A percentile compares a stretch with the other conserved stretches of the same genome.
phyloP scores from a whole-genome alignment of 2,797 vertebrate genomes.

The Periophthalmus magnuspinnatus region DNA sequence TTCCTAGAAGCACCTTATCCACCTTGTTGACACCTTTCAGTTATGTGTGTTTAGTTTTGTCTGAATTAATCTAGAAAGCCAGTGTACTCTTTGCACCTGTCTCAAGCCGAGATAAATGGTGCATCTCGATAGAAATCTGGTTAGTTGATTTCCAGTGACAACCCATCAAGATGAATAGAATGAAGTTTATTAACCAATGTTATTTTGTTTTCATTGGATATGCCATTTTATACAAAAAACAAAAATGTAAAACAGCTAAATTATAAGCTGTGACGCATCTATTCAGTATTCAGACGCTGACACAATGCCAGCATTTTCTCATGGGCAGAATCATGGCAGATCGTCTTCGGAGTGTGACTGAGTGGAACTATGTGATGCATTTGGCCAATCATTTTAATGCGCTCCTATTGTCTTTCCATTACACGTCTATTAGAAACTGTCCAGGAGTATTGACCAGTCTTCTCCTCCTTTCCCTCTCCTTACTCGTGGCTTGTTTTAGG shows the following conservation, averaged over 20 bases:
- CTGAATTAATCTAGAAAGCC: not conserved
- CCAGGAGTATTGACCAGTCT: conserved; percentile 48
- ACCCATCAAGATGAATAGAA: not conserved
- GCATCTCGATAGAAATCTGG: not conserved
- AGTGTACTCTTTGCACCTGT: no score
- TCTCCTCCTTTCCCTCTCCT: conserved; percentile 19
- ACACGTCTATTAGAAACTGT: conserved; percentile 68
- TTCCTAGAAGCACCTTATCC: not conserved
- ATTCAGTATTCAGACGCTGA: conserved; percentile 66
- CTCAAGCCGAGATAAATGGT: not conserved
- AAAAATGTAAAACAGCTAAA: not conserved
- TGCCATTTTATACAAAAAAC: no score
- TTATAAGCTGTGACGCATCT: conserved; percentile 53
- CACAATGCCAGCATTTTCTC: conserved; percentile 59
- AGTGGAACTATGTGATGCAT: conserved; percentile 79
- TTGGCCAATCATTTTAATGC: conserved; percentile 77
- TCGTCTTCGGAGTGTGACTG: conserved; percentile 73
- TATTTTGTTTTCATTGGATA: not conserved
- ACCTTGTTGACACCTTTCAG: conserved; percentile 1
- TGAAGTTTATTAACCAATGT: not conserved
- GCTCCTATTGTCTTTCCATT: conserved; percentile 69
- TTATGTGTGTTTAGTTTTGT: not conserved
- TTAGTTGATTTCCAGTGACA: not conserved
- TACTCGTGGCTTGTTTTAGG: conserved; percentile 54
- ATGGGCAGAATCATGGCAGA: conserved; percentile 67